Conservation (phyloP, 2,113 vertebrate species). For the Hydrochoerus hydrochaeris region DNA sequence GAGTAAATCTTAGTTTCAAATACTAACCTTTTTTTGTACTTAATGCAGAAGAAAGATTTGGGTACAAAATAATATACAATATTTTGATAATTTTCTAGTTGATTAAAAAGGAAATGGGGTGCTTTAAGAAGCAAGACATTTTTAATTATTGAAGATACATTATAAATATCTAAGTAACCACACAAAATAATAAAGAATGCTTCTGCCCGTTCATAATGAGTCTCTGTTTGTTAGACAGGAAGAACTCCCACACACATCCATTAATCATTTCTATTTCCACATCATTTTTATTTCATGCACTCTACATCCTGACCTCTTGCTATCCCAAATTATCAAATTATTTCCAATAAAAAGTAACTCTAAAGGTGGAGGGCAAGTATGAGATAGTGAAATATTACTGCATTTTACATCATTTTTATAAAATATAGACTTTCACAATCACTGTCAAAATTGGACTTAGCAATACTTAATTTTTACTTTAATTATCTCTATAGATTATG, state of each 20-base stretch:
- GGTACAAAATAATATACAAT: neutral
- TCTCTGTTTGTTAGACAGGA: neutral
- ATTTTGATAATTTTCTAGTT: neutral
- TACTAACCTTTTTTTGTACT: neutral
- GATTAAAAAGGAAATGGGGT: neutral
- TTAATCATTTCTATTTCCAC: neutral
- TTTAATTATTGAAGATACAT: neutral
- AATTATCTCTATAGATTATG: constrained; percentile 74
- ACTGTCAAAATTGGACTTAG: constrained; percentile 68
- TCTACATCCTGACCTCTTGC: neutral
- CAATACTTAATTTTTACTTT: constrained; percentile 70
- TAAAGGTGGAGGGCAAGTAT: constrained; percentile 60
- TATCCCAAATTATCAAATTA: constrained; percentile 46
- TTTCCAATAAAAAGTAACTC: constrained; percentile 54
- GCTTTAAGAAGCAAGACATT: neutral
- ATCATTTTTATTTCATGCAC: neutral
- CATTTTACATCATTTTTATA: constrained; percentile 71
- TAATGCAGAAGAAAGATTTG: neutral
- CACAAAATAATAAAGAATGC: neutral
- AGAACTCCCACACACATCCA: neutral
- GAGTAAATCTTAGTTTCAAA: neutral
- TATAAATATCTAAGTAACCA: neutral
- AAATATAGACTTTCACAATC: constrained; percentile 73
- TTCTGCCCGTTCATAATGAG: neutral
- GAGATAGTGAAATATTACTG: constrained; percentile 47